Percentiles rank a stretch among this genome's conserved stretches.
Evolutionary conservation across 2,113 vertebrate genomes (phyloP).

Genomic region (Scytalopus superciliaris): DNA sequence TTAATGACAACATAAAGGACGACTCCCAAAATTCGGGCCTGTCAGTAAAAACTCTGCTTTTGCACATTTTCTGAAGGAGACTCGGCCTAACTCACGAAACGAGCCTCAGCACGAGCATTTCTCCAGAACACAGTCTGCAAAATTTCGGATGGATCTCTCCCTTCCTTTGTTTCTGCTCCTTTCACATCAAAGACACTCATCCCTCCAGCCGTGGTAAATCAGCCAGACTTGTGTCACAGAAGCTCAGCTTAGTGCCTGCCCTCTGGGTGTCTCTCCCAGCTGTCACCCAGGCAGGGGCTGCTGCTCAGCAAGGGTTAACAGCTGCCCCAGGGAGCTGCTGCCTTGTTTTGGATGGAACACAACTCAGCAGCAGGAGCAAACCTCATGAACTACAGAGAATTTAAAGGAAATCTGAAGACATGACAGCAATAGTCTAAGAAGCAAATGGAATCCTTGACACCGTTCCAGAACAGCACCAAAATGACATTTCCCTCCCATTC

Average conservation of each 20-base stretch:
- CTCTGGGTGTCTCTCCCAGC: not conserved
- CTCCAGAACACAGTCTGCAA: not conserved
- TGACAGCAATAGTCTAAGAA: not conserved
- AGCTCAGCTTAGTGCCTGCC: not conserved
- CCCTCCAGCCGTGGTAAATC: not conserved
- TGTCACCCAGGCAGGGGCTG: not conserved
- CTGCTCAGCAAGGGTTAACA: not conserved
- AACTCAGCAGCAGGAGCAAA: not conserved
- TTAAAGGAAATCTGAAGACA: not conserved
- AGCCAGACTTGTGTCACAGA: accelerated
- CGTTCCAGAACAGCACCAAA: not conserved
- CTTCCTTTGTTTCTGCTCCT: not conserved
- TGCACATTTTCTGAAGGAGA: not conserved
- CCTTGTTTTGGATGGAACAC: not conserved
- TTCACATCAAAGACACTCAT: not conserved
- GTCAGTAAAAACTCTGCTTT: not conserved
- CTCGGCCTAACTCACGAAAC: not conserved
- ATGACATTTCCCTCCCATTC: not conserved
- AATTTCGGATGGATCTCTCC: not conserved
- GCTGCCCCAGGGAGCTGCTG: not conserved
- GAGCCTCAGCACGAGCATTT: not conserved
- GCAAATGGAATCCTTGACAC: not conserved
- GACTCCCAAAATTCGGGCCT: not conserved
- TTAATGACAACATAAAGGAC: not conserved
- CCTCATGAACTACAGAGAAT: not conserved